Base-by-base conservation (phyloP, 2,888 invertebrate species). In the Agriotes lineatus region DNA sequence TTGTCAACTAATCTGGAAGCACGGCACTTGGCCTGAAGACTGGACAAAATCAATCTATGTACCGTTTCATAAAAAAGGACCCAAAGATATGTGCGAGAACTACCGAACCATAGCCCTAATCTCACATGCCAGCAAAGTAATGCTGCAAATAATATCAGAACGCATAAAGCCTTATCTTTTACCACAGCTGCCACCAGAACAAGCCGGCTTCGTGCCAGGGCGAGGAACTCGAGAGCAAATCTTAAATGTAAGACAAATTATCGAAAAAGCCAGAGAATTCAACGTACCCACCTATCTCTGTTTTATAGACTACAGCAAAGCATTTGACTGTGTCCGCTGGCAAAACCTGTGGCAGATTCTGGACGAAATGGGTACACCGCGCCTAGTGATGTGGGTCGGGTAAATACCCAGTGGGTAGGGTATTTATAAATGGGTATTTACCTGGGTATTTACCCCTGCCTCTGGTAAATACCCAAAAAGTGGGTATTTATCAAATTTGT, bases 221-320 rank as follows among this genome's bases (percentile, higher is more conserved):
- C 42, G 16, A 5, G 30, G 30, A 30, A 30, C 30, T 6, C 30
- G 4, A 30, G 30, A 30, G 9, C 30, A 30, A 9, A 30, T 30
- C 30, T 30, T 30, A 30, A 30, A 30, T 30, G 30, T 30, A 30
- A 30, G 30, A 30, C 30, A 30, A 30, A 30, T 9, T 9, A 30
- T 30, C 30, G 30, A 42, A 10, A 42, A 42, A 42, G 16, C 42
- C 16, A 42, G n/a, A 42, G 42, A 42, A 12, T 42, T 42, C 16
- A 42, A 42, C 16, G n/a, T 42, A 42, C 42, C 42, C n/a, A 42
- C 42, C n/a, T 42, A 42, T 12, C 16, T 14, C 5, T 42, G 42
- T 42, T 42, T 42, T 42, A 14, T 42, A 42, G n/a, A 42, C 42
- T 42, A 42, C 42, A 42, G 42, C 42, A 42, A 42, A 12, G 42